Evolutionary conservation across 2,888 invertebrate genomes (phyloP), one percentile per base, ranked within the genome.

Genomic region (Carterocephalus palaemon): DNA sequence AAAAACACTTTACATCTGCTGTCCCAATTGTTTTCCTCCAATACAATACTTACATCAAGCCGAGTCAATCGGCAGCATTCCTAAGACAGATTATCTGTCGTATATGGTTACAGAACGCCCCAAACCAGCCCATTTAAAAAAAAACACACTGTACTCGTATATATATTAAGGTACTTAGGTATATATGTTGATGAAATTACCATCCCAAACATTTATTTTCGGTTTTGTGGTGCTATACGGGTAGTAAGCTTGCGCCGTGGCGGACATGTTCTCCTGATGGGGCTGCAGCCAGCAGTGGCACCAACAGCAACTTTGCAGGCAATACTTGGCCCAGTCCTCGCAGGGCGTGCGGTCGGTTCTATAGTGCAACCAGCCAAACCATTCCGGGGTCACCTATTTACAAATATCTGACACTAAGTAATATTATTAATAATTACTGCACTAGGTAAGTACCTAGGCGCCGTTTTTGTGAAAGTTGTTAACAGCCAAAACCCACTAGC

Each of bases 301-400:
- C 55, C 55, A 64, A 6, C 50, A 43, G 47, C 71, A 70, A 47
- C 63, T 59, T 33, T 54, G 56, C 0, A 84, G 51, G 8, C 48
- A 43, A 22, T 59, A 53, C 59, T 83, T 84, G 9, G 77, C 76
- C 29, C 52, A 49, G 51, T 85, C 80, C 31, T 76, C 66, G 33
- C 49, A 50, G 1, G 84, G 85, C 1, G 75, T 49, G 1, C 57
- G 57, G 49, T 88, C 88, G 1, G 90, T 90, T 77, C 97, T 97
- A 78, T 99, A 95, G 77, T 98, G 98, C 64, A 99, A 87, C 99
- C 99, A 99, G 17, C 97, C 95, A 70, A 74, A 97, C 99, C 99
- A 99, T 72, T 98, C 97, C 0, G 98, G 90, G 0, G 98, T 93
- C 29, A 99, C 90, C 90, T 97, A 93, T 56, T 92, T 69, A 93